A percentile compares a stretch with the other conserved stretches of the same genome.
phyloP scores from a whole-genome alignment of 2,888 invertebrate genomes.

The Cristatella mucedo region DNA sequence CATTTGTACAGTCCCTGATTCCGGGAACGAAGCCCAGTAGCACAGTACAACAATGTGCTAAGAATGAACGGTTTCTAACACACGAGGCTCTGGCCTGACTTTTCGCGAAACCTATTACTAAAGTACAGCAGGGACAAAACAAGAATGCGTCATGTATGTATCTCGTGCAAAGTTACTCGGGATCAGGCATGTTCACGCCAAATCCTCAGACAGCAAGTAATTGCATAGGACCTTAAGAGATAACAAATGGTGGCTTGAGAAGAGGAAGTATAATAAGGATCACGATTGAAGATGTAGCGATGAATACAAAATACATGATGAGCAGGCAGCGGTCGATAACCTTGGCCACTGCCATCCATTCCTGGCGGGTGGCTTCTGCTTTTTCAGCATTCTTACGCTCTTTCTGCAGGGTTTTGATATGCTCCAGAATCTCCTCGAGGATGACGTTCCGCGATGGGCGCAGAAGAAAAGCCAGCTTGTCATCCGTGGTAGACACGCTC shows the following conservation, averaged over 20 bases:
- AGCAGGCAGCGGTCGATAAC: constrained; percentile 3
- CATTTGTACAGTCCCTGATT: no score
- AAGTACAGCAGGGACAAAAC: no score
- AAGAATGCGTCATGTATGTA: no score
- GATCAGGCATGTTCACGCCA: no score
- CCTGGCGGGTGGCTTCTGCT: constrained; percentile 1
- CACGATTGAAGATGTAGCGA: constrained; percentile 3
- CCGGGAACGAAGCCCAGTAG: no score
- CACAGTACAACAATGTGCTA: no score
- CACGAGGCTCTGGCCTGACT: no score
- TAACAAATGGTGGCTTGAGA: not conserved
- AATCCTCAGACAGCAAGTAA: no score
- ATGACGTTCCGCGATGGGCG: not conserved
- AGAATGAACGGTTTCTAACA: no score
- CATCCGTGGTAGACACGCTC: constrained; percentile 7
- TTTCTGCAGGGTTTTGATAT: constrained; percentile 1
- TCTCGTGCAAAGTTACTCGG: no score
- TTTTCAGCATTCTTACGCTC: not conserved
- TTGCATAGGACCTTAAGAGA: no score
- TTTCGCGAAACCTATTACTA: no score
- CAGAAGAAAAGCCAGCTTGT: constrained; percentile 1
- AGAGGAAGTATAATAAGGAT: constrained; percentile 6
- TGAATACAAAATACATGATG: constrained; percentile 3
- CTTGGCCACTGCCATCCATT: constrained; percentile 7
- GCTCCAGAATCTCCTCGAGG: constrained; percentile 4